Percentiles rank a stretch among this genome's conserved stretches.
phyloP scores from a whole-genome alignment of 1,140 invertebrate genomes.

The Hyles euphorbiae region DNA sequence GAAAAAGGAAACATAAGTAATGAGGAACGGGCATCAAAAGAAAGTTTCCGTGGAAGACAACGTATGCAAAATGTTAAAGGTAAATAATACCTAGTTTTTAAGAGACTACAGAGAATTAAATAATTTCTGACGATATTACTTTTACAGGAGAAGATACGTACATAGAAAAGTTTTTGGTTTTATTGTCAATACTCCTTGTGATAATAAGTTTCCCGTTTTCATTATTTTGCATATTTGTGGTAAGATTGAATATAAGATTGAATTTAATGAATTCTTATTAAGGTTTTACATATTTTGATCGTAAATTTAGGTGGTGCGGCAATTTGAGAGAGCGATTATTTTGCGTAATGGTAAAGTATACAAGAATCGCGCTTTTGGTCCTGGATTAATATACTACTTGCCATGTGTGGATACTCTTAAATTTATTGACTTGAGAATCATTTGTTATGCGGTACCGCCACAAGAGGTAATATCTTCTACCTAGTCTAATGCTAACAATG shows the following conservation, averaged over 20 bases:
- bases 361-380: conserved; percentile 51
- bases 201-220: conserved; percentile 45
- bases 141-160: conserved; percentile 31
- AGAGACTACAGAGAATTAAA: too few species aligned
- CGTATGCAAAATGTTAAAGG: conserved; percentile 15
- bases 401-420: conserved; percentile 92
- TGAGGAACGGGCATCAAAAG: neutral
- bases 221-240: conserved; percentile 34
- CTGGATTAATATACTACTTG: conserved; percentile 88
- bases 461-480: conserved; percentile 55
- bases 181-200: conserved; percentile 32
- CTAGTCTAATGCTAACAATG: too few species aligned
- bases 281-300: neutral
- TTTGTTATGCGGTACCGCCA: conserved; percentile 66
- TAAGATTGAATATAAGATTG: conserved; percentile 16
- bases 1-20: neutral
- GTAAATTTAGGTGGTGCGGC: conserved; percentile 31
- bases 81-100: neutral
- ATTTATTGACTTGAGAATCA: conserved; percentile 87
- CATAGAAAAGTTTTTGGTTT: conserved; percentile 32
- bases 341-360: conserved; percentile 47
- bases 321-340: conserved; percentile 44
- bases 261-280: too few species aligned
- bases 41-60: conserved; percentile 3
- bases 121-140: neutral